Conservation (phyloP, 2,113 vertebrate species). For the Odobenus rosmarus region DNA sequence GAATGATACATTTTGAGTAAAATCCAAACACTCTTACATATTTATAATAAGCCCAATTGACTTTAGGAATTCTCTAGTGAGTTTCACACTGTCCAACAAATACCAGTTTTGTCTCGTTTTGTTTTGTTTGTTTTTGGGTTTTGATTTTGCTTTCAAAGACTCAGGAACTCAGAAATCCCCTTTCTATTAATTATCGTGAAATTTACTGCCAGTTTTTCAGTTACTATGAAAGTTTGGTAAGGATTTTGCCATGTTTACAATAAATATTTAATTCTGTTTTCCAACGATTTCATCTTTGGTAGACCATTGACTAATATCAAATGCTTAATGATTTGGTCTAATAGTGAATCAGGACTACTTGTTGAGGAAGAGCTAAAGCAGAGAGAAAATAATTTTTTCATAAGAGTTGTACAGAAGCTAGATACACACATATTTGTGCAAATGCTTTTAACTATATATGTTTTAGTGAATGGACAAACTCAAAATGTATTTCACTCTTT, state of each 20-base stretch:
- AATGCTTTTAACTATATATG: neutral
- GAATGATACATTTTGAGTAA: neutral
- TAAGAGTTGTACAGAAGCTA: neutral
- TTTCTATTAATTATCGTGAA: neutral
- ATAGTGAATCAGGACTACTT: neutral
- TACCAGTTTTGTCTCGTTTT: neutral
- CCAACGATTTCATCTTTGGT: neutral
- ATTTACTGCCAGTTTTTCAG: neutral
- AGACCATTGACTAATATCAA: neutral
- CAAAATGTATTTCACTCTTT: conserved; percentile 10
- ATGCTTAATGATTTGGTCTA: neutral
- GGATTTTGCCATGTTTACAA: neutral
- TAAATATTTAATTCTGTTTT: neutral
- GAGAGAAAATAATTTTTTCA: neutral
- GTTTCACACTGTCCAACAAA: neutral
- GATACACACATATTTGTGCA: neutral
- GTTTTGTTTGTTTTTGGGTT: neutral
- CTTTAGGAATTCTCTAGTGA: neutral
- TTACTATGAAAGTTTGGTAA: neutral
- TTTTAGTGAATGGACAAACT: conserved; percentile 23
- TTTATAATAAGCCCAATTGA: neutral
- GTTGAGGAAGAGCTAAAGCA: neutral
- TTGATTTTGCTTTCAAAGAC: neutral
- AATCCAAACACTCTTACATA: neutral
- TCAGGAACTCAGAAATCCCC: neutral